A percentile compares a stretch with the other conserved stretches of the same genome.
Conservation (phyloP, 2,113 vertebrate genomes). For the Petaurus breviceps region DNA sequence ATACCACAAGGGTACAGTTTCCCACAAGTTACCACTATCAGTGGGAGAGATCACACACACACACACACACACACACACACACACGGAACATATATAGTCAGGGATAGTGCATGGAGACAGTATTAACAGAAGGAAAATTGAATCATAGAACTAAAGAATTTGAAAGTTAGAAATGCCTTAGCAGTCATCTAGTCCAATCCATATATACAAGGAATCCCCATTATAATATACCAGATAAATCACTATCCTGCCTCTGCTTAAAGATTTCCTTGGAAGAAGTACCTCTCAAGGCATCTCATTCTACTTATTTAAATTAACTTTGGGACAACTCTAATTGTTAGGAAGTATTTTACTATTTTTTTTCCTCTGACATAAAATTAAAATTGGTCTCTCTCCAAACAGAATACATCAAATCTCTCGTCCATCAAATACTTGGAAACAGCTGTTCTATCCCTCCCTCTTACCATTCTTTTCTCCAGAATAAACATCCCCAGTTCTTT, state of each 20-base stretch:
- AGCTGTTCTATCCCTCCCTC: background rate
- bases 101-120: background rate
- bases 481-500: background rate
- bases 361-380: background rate
- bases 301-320: background rate
- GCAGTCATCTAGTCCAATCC: background rate
- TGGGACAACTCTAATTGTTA: background rate
- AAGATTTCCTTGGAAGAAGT: background rate
- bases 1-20: background rate
- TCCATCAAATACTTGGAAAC: background rate
- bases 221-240: background rate
- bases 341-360: background rate
- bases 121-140: background rate
- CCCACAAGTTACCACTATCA: no score
- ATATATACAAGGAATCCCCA: background rate
- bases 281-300: background rate
- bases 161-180: background rate
- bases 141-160: background rate
- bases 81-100: background rate
- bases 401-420: background rate
- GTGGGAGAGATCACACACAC: no score
- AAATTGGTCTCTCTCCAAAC: background rate
- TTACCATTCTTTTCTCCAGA: background rate
- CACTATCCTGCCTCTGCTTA: background rate
- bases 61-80: background rate